Base-by-base conservation (phyloP, 2,113 vertebrate species). In the Peromyscus californicus region DNA sequence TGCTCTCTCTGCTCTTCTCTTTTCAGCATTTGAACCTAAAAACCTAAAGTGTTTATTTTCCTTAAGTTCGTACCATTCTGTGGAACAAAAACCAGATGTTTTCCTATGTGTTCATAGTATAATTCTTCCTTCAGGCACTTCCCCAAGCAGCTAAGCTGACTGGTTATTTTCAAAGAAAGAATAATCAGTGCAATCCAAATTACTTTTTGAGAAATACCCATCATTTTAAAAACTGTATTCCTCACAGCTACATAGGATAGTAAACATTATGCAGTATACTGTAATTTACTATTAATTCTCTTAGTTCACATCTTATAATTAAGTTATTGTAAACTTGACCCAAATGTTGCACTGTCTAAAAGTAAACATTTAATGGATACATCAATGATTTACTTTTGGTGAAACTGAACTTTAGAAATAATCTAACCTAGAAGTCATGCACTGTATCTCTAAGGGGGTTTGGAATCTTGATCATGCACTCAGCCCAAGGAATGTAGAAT, bases 241-340 rank as follows among this genome's bases (percentile, higher is more conserved):
- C 24, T 51, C 33, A 39, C 31, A 90, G 31, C 61, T 84, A 83
- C 24, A 31, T 19, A 67, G 21, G 22, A 59, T 10, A 83, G 5
- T 16, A 10, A 89, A 16, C 59, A 74, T 84, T 51, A 84, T 59
- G 48, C 7, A 33, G 16, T 51, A 39, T 33, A n/a, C 31, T 45
- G 36, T 69, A 36, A 19, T 48, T 48, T 67, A 89, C 21, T 72
- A 39, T 59, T 63, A 24, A 11, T 89, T 93, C 12, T 4, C 7
- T 63, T 57, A 42, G 11, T 85, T 86, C 21, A 79, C 17, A 85
- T 29, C 33, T 90, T 48, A 29, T 19, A 85, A 36, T 9, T 93
- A 87, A 80, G 59, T 82, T 94, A 69, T 80, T 75, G 51, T 82
- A 70, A 48, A 83, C 21, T 93, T 97, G n/a, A 80, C 13, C 3